These are phyloP conservation scores for Eutolmus rufibarbis DNA, from an alignment of 2,888 invertebrate genomes.

Conservation along the genomic window DNA sequence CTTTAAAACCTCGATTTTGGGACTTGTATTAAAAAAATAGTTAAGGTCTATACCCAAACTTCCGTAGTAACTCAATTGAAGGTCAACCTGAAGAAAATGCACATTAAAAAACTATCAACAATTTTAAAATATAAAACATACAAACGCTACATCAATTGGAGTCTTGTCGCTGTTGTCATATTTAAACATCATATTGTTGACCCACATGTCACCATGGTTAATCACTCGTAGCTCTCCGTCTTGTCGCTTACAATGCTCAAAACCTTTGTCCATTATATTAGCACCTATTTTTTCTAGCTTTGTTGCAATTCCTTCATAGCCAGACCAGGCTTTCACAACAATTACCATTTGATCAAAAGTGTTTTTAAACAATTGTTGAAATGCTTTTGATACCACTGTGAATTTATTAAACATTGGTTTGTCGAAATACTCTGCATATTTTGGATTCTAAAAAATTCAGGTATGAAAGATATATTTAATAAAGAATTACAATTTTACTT, in stretches of 20 bases:
- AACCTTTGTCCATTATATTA: background rate
- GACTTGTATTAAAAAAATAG: slow-evolving; percentile 49
- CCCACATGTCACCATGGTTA: slow-evolving; percentile 66
- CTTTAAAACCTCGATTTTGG: slow-evolving; percentile 44
- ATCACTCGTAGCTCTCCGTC: slow-evolving; percentile 55
- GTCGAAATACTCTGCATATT: background rate
- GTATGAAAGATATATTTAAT: background rate
- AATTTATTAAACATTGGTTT: background rate
- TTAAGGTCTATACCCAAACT: slow-evolving; percentile 50
- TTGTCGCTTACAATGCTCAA: background rate
- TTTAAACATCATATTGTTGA: slow-evolving; percentile 65
- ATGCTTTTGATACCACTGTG: background rate
- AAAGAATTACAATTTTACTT: slow-evolving; percentile 56
- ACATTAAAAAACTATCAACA: background rate
- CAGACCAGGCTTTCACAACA: background rate
- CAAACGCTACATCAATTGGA: slow-evolving; percentile 63
- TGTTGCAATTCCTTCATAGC: background rate
- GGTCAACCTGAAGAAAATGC: slow-evolving; percentile 46
- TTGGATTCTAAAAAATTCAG: background rate
- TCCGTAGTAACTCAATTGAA: slow-evolving; percentile 48
- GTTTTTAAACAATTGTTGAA: background rate
- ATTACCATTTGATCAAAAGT: background rate
- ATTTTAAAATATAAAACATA: slow-evolving; percentile 53
- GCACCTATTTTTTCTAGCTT: background rate
- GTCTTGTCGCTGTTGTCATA: slow-evolving; percentile 57